Conservation (phyloP, 2,888 invertebrate species). For the Iphiclides podalirius region DNA sequence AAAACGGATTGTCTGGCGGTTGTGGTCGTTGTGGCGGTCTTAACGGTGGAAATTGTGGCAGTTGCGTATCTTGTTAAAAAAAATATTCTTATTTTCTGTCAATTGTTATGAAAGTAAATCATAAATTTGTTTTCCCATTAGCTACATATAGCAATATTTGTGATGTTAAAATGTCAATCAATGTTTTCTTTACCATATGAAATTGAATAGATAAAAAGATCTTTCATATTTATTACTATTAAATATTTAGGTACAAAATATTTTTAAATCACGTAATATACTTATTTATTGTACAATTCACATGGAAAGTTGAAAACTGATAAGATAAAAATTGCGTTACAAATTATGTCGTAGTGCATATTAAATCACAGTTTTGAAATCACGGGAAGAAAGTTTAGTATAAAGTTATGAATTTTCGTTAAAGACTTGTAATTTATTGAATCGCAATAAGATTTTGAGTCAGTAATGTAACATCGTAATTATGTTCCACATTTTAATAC, state of each 20-base stretch:
- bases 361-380: constrained; percentile 7
- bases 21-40: background rate
- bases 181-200: no score
- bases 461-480: background rate
- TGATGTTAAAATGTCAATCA: no score
- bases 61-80: constrained; percentile 8
- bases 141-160: background rate
- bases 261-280: no score
- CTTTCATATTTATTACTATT: no score
- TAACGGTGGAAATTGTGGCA: constrained; percentile 6
- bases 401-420: constrained; percentile 1
- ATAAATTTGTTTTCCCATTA: background rate
- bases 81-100: background rate
- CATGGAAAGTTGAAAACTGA: no score
- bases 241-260: no score
- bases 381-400: background rate
- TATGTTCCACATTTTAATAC: background rate
- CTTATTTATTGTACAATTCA: no score
- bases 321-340: constrained; percentile 11
- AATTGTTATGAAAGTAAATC: background rate
- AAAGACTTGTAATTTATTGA: background rate
- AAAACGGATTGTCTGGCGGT: constrained; percentile 24
- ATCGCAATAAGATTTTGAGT: background rate
- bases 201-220: no score
- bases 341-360: background rate